These are phyloP conservation scores for Hemicordylus capensis DNA, from an alignment of 2,113 vertebrate genomes.

Conservation along the genomic window DNA sequence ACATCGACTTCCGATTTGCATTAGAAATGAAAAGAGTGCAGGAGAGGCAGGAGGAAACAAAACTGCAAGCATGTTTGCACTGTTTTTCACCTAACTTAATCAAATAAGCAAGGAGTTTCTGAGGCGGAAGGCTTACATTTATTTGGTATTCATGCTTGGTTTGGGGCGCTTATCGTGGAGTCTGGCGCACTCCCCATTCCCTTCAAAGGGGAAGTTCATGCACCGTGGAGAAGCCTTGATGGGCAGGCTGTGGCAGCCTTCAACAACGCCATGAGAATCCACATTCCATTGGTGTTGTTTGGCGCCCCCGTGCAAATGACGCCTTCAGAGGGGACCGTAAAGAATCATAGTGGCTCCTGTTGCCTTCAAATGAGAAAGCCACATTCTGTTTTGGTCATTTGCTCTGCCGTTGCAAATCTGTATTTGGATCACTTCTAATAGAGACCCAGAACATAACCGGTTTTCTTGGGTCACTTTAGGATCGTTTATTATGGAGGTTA, in stretches of 20 bases:
- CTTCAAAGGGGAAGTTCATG: slow-evolving; percentile 70
- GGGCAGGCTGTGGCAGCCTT: slow-evolving; percentile 79
- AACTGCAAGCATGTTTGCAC: slow-evolving; percentile 96
- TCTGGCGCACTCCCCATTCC: slow-evolving; percentile 73
- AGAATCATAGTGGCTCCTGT: slow-evolving; percentile 31
- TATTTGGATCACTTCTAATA: slow-evolving; percentile 50
- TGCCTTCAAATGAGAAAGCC: slow-evolving; percentile 33
- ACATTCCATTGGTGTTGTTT: slow-evolving; percentile 61
- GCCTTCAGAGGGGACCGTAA: slow-evolving; percentile 48
- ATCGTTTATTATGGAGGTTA: slow-evolving; percentile 4
- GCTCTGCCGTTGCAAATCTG: slow-evolving; percentile 48
- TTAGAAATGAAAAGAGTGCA: slow-evolving; percentile 92
- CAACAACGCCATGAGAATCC: slow-evolving; percentile 75
- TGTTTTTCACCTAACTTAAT: slow-evolving; percentile 96
- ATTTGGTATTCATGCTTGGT: slow-evolving; percentile 86
- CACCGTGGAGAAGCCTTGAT: slow-evolving; percentile 61
- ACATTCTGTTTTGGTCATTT: slow-evolving; percentile 40
- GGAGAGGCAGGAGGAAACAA: slow-evolving; percentile 94
- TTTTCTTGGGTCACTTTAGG: slow-evolving; percentile 49
- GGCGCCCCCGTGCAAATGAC: slow-evolving; percentile 49
- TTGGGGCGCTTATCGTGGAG: slow-evolving; percentile 76
- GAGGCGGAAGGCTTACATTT: slow-evolving; percentile 96
- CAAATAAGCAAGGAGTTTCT: slow-evolving; percentile 97
- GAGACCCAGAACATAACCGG: slow-evolving; percentile 32
- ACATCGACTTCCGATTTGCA: slow-evolving; percentile 97